Base-by-base conservation (phyloP, 2,888 invertebrate species). In the Copidosoma aretas region DNA sequence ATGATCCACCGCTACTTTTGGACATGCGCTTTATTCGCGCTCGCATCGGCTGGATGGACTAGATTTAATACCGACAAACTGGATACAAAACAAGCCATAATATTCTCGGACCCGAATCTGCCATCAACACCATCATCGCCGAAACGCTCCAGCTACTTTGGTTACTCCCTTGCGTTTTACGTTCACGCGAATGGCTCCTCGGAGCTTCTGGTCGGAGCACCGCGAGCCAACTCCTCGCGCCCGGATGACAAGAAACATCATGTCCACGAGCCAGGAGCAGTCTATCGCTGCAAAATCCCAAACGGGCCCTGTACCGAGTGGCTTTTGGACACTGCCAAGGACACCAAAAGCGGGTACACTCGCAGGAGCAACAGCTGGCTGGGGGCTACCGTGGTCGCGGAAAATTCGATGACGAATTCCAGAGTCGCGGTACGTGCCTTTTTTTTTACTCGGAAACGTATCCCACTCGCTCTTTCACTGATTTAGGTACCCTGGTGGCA, bases 351-450 rank as follows among this genome's bases (percentile, higher is more conserved):
- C 25, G 39, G 46, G 52, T 39, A 17, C 56, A 73, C 74, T 60
- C 67, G 64, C 19, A 74, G 72, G 60, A 74, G 80, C 56, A 70
- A 77, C 60, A 79, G 83, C 12, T 84, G 82, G 82, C 77, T 82
- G n/a, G 85, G 85, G 15, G 84, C 81, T 17, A 73, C 80, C 1
- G 83, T 85, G 79, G 82, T 81, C 64, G 77, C 84, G 14, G 79
- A 79, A 74, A 78, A 78, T 61, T 72, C 74, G n/a, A n/a, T n/a
- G 53, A 73, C 64, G 5, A 65, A 77, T 10, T 68, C 77, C 5
- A 76, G 73, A 68, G 71, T 80, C 72, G 79, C 80, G 73, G 85
- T 84, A 22, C 1, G 49, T 49, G 10, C 19, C 4, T 49, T 49
- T 49, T n/a, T 19, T 4, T 32, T 32, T 8, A 32, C 32, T 32